Evolutionary conservation across 23 tunicate genomes (phyloP), one percentile per base, ranked within the genome.

Genomic region (Oikopleura albicans): DNA sequence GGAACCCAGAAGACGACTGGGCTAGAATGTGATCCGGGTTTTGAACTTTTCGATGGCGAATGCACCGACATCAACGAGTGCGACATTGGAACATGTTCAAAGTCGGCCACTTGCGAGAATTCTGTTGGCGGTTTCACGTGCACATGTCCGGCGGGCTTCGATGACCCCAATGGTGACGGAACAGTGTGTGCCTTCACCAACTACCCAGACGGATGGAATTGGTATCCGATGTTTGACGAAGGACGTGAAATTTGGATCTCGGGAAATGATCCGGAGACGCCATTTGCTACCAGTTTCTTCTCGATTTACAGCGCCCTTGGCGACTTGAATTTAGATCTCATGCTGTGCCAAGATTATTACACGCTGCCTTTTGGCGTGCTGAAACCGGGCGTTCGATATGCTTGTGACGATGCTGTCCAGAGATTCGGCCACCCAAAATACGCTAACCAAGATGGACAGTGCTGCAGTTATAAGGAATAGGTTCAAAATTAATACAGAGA

Each of bases 311-410:
- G 22, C 63, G 63, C 12, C 22, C 12, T 49, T 49, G 63, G 63
- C 22, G 63, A 12, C 22, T 22, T 12, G 22, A 49, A 49, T 49
- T 22, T 49, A 22, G 63, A 49, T 22, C 28, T 71, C 37, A 27
- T 71, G 4, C 79, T 71, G 37, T 71, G 79, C 79, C 37, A 71
- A 37, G 36, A 71, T 22, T 71, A 71, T 71, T 71, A 22, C 79
- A 4, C 4, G 31, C 34, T 71, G 28, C 79, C 79, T 16, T 71
- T 12, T 29, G 79, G 79, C 33, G 34, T 71, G 4, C 28, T 71
- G 4, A 16, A 71, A 71, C 35, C 79, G 28, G 79, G 79, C 37
- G 35, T 12, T 4, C 28, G 35, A 16, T 71, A 71, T 71, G 79
- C 36, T 22, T 71, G 79, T 71, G 35, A 71, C 79, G 79, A 71